phyloP scores from a whole-genome alignment of 1,140 invertebrate genomes.

The Aricia agestis region DNA sequence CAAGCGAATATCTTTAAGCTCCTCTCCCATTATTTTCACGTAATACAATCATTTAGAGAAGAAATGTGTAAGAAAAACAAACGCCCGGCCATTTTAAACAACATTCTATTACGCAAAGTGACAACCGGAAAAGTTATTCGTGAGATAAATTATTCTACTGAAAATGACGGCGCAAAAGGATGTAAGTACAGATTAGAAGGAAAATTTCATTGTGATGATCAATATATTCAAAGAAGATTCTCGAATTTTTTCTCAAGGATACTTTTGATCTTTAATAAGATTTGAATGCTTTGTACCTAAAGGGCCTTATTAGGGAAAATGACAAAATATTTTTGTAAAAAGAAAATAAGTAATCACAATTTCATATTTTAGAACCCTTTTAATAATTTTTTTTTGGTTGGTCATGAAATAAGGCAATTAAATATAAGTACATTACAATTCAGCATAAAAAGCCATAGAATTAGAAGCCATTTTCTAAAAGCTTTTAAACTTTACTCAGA shows the following conservation, averaged over 20 bases:
- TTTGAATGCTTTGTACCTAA: not conserved
- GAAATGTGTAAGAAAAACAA: not conserved
- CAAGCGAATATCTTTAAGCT: not conserved
- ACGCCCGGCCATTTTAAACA: not conserved
- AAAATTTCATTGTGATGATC: conserved; percentile 8
- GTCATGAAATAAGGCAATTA: too few relatives aligned
- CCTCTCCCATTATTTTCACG: not conserved
- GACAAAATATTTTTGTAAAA: not conserved
- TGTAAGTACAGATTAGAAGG: conserved; percentile 9
- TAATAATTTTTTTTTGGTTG: too few relatives aligned
- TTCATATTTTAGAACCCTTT: too few relatives aligned
- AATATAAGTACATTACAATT: too few relatives aligned
- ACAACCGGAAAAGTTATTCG: conserved; percentile 15
- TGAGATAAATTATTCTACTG: not conserved
- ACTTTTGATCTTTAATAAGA: conserved; percentile 5
- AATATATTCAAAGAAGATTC: conserved; percentile 10
- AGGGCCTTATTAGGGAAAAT: too few relatives aligned
- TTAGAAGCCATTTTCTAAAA: too few relatives aligned
- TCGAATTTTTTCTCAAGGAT: not conserved
- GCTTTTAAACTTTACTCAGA: too few relatives aligned
- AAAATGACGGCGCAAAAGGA: conserved; percentile 3
- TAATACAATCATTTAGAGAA: not conserved
- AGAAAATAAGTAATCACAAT: not conserved
- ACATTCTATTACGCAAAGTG: conserved; percentile 6
- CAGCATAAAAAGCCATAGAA: too few relatives aligned